Percentiles rank a stretch among this genome's conserved stretches.
These are phyloP conservation scores for Diadophis punctatus DNA, from an alignment of 2,113 vertebrate species.

Conservation along the genomic window DNA sequence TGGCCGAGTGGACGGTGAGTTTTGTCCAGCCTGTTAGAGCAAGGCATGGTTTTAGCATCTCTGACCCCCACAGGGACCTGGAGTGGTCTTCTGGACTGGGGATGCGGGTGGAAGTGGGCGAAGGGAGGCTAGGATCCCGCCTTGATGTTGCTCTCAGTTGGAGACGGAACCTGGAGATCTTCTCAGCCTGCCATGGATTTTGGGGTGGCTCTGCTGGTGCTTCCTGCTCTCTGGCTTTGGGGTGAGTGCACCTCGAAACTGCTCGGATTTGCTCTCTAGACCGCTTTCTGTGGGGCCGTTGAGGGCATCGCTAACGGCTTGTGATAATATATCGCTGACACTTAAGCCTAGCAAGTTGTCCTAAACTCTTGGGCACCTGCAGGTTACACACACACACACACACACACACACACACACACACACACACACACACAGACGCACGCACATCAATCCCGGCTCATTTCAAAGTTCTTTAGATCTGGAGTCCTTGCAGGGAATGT, in stretches of 20 bases:
- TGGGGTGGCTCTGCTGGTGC: constrained; percentile 67
- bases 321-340: too few species aligned
- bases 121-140: not conserved
- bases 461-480: not conserved
- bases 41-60: constrained; percentile 29
- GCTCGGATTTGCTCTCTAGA: constrained; percentile 9
- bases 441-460: too few species aligned
- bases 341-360: too few species aligned
- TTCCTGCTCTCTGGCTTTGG: constrained; percentile 69
- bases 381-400: not conserved
- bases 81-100: constrained; percentile 3
- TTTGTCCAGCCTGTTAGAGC: constrained; percentile 45
- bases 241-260: constrained; percentile 53
- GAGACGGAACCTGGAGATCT: too few species aligned
- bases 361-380: not conserved
- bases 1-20: constrained; percentile 49
- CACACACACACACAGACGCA: too few species aligned
- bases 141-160: not conserved
- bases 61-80: not conserved
- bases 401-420: too few species aligned
- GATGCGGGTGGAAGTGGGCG: constrained; percentile 20
- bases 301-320: not conserved
- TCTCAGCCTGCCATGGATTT: constrained; percentile 70
- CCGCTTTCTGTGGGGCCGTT: not conserved
- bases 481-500: not conserved